Percentiles rank a stretch among this genome's conserved stretches.
phyloP scores from a whole-genome alignment of 2,113 vertebrate species.

The Eulemur macaco region DNA sequence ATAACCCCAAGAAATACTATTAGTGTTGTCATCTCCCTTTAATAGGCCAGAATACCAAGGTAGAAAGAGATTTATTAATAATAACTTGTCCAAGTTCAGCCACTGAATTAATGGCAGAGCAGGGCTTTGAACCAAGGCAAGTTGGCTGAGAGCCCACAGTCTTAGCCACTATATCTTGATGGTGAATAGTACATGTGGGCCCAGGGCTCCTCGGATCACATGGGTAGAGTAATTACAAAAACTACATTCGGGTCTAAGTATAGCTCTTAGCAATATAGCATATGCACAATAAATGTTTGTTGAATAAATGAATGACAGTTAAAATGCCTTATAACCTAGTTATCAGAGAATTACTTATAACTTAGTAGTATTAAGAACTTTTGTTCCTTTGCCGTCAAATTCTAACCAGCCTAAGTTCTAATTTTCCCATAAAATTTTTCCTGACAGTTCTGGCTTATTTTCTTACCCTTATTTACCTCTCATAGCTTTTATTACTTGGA shows the following conservation, averaged over 20 bases:
- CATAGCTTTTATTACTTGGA: constrained; percentile 26
- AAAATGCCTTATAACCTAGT: background rate
- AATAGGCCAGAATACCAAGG: background rate
- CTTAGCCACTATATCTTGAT: background rate
- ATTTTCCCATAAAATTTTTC: constrained; percentile 33
- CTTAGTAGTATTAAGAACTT: background rate
- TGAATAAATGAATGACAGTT: background rate
- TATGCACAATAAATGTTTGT: background rate
- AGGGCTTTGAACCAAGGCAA: background rate
- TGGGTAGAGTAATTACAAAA: background rate
- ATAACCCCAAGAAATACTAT: background rate
- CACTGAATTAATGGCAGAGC: background rate
- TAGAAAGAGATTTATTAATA: background rate
- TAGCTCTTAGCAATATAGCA: background rate
- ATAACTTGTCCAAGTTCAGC: background rate
- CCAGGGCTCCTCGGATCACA: background rate
- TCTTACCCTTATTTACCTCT: background rate
- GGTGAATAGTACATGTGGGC: background rate
- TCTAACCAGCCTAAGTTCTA: background rate
- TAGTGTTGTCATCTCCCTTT: background rate
- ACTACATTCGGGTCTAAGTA: background rate
- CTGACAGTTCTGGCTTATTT: background rate
- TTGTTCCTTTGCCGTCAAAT: background rate
- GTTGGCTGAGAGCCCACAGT: background rate
- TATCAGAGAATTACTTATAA: background rate